Conservation (phyloP, 2,888 invertebrate genomes). For the Drosophila parthenogenetica region DNA sequence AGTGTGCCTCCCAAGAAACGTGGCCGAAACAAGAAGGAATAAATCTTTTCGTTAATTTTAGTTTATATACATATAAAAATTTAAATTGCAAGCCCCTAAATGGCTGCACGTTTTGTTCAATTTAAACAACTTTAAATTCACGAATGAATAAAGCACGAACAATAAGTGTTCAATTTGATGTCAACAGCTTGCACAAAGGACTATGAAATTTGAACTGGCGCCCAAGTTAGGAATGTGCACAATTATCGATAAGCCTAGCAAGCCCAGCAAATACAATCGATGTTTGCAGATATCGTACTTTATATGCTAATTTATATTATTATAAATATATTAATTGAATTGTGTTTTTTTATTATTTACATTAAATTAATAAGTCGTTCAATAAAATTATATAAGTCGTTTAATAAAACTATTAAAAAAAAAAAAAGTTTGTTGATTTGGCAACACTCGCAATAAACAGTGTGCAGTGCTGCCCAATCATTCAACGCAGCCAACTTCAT, state of each 20-base stretch:
- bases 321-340: no score
- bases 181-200: no score
- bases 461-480: constrained; percentile 3
- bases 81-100: neutral
- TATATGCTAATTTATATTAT: no score
- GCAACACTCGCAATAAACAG: neutral
- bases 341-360: no score
- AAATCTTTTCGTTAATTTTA: neutral
- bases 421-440: neutral
- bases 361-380: no score
- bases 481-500: neutral
- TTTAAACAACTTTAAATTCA: neutral
- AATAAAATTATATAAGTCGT: no score
- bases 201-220: neutral
- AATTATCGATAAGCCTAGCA: neutral
- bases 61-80: neutral
- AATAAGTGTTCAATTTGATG: no score
- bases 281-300: no score
- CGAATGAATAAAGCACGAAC: neutral
- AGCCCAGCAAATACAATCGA: neutral
- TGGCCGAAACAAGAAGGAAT: constrained; percentile 38
- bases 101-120: neutral
- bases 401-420: neutral
- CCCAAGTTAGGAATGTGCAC: neutral
- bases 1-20: constrained; percentile 61